Conservation (phyloP, 2,113 vertebrate species). For the Austrofundulus limnaeus region DNA sequence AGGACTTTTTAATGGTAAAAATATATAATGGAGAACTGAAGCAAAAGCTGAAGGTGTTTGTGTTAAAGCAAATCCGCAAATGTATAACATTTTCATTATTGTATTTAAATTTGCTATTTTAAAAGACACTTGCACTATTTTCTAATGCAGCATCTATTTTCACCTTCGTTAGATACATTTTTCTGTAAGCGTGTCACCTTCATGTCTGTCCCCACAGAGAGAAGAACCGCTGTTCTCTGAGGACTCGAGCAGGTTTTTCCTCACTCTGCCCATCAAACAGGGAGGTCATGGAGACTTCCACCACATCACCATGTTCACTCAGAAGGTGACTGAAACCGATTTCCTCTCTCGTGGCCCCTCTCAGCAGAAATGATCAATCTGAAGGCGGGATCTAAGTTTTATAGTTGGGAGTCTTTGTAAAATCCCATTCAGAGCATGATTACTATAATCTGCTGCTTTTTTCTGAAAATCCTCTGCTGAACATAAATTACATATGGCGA, state of each 20-base stretch:
- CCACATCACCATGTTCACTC: constrained; percentile 91
- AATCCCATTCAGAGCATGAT: neutral
- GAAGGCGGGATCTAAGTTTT: constrained; percentile 3
- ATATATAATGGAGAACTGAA: neutral
- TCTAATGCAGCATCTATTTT: too few relatives aligned
- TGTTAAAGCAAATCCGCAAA: neutral
- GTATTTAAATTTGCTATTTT: too few relatives aligned
- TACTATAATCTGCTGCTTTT: neutral
- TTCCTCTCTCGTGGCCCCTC: neutral
- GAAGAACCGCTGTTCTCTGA: constrained; percentile 90
- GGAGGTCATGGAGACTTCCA: constrained; percentile 93
- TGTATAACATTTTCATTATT: too few relatives aligned
- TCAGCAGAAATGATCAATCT: neutral
- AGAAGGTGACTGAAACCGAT: constrained; percentile 80
- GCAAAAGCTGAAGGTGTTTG: neutral
- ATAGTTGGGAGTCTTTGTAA: constrained; percentile 1
- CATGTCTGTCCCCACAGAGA: constrained; percentile 74
- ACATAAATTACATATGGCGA: too few relatives aligned
- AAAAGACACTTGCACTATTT: too few relatives aligned
- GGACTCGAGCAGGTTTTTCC: constrained; percentile 88
- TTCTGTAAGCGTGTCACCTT: constrained; percentile 14
- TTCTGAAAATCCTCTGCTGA: neutral
- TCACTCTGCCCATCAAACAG: constrained; percentile 91
- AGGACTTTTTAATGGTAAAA: too few relatives aligned
- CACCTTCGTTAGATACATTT: neutral